Percentiles rank a stretch among this genome's conserved stretches.
Conservation (phyloP, 2,888 invertebrate species). For the Siphonodentalium dalli region DNA sequence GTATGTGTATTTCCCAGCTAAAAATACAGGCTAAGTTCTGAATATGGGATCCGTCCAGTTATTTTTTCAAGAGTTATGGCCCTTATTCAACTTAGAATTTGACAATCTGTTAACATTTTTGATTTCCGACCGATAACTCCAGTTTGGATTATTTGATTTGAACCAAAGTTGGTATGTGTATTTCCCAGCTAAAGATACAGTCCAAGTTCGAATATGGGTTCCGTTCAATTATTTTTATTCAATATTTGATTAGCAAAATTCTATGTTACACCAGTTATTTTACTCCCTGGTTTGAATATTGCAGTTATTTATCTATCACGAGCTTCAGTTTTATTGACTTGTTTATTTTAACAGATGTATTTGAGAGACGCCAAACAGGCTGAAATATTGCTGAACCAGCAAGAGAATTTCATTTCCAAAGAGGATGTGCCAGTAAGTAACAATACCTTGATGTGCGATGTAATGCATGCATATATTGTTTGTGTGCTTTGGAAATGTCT, state of each 20-base stretch:
- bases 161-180: too few species aligned
- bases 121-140: too few species aligned
- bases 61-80: too few species aligned
- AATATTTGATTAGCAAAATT: not conserved
- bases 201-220: too few species aligned
- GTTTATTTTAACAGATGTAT: slow-evolving; percentile 72
- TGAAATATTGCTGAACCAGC: slow-evolving; percentile 95
- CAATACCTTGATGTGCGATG: not conserved
- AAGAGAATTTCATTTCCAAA: slow-evolving; percentile 96
- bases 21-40: too few species aligned
- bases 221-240: not conserved
- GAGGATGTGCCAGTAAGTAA: slow-evolving; percentile 85
- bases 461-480: not conserved
- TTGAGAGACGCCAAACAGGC: slow-evolving; percentile 97
- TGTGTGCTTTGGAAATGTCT: too few species aligned
- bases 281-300: not conserved
- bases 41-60: too few species aligned
- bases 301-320: not conserved
- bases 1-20: too few species aligned
- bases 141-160: too few species aligned
- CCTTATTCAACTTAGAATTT: too few species aligned
- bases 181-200: too few species aligned
- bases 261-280: not conserved
- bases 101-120: too few species aligned
- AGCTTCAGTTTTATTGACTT: not conserved